Evolutionary conservation across 2,113 vertebrate species (phyloP).

Genomic region (Grantiella picta): DNA sequence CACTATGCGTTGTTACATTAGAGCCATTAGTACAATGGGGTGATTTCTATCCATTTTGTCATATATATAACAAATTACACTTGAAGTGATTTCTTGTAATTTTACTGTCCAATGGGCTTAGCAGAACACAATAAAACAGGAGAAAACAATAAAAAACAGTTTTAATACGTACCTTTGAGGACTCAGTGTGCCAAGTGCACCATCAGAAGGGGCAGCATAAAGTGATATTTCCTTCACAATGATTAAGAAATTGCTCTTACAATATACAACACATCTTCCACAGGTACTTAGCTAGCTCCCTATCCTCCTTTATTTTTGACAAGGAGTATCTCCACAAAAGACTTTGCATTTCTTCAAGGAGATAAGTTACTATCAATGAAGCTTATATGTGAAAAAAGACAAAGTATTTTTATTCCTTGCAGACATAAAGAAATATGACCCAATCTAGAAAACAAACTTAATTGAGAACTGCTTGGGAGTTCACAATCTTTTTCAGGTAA

Average conservation of each 20-base stretch:
- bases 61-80: neutral
- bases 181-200: neutral
- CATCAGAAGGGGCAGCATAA: neutral
- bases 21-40: neutral
- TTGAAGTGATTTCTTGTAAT: neutral
- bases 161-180: neutral
- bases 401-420: neutral
- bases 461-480: neutral
- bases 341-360: neutral
- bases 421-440: neutral
- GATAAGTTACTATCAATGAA: neutral
- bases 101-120: neutral
- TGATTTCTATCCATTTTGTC: neutral
- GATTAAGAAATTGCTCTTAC: neutral
- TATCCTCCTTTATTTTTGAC: neutral
- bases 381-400: neutral
- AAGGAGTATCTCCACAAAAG: neutral
- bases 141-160: neutral
- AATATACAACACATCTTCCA: neutral
- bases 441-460: neutral
- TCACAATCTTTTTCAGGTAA: neutral
- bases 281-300: neutral
- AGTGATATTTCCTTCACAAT: neutral
- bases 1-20: neutral
- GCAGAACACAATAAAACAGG: neutral